Base-by-base conservation (phyloP, 2,888 invertebrate species). In the Epistrophe grossulariae region DNA sequence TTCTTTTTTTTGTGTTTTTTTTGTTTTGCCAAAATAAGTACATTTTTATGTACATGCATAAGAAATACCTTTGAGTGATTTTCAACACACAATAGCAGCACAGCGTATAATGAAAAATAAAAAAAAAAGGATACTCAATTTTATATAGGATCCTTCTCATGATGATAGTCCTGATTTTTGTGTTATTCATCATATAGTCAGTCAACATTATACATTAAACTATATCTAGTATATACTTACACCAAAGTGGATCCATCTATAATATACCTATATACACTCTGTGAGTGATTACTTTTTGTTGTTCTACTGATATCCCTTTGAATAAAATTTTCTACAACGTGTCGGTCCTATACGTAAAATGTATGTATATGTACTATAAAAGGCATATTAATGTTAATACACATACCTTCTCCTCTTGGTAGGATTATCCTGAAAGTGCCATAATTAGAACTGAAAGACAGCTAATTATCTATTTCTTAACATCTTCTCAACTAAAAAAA, bases 201-300 rank as follows among this genome's bases (percentile, higher is more conserved):
- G 62, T 62, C 73, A 74, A 59, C 50, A 74, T 74, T 62, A 70
- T 70, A 71, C 70, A 76, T 55, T 45, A 50, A 76, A 59, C 24
- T 43, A 64, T 24, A 24, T 5, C 7, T n/a, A 45, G 15, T 31
- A 35, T 35, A 35, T 9, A 8, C 35, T 1, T 40, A 17, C 48
- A 17, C 17, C 59, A 73, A 73, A 66, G 73, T 48, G 17, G 70
- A 57, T 62, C 74, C 38, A n/a, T n/a, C n/a, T n/a, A n/a, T n/a
- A n/a, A n/a, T n/a, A n/a, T n/a, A n/a, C n/a, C n/a, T n/a, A n/a
- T n/a, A 24, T 24, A 24, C 70, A 50, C 19, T 76, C 55, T 68
- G 40, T 76, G 81, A 81, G 76, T 81, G 76, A 77, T 81, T 77
- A 62, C 40, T 71, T 81, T 81, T 55, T 64, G 28, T 64, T 71